Evolutionary conservation across 2,888 invertebrate genomes (phyloP).

Genomic region (Synergus umbraculus): DNA sequence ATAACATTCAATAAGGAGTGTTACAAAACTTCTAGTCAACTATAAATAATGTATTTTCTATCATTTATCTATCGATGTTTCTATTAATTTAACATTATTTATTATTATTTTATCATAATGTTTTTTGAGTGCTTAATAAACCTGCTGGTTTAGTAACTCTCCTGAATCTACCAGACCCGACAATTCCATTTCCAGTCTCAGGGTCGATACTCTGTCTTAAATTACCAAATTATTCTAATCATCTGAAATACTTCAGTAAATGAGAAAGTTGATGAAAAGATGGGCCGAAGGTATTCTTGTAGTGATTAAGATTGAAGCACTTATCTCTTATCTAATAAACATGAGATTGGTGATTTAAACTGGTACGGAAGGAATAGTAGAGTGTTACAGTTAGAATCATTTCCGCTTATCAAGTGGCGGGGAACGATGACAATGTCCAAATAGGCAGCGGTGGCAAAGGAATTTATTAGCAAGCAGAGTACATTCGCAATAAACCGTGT

Average conservation of each 20-base stretch:
- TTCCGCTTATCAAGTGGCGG: constrained; percentile 51
- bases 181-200: too few species aligned
- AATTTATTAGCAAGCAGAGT: constrained; percentile 73
- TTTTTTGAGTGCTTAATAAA: too few species aligned
- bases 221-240: too few species aligned
- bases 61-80: too few species aligned
- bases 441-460: constrained; percentile 61
- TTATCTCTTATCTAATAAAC: neutral
- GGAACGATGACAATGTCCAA: constrained; percentile 65
- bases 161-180: too few species aligned
- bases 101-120: too few species aligned
- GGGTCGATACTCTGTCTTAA: too few species aligned
- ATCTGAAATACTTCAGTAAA: neutral
- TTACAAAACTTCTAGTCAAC: neutral
- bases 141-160: too few species aligned
- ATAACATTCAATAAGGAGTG: neutral
- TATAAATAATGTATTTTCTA: too few species aligned
- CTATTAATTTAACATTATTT: too few species aligned
- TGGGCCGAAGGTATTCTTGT: neutral
- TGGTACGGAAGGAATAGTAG: constrained; percentile 43
- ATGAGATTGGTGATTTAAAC: neutral
- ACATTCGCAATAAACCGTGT: constrained; percentile 75
- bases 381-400: constrained; percentile 49
- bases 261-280: neutral
- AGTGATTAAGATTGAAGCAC: neutral